Conservation (phyloP, 2,113 vertebrate species). For the Gallinago paraguaiae region DNA sequence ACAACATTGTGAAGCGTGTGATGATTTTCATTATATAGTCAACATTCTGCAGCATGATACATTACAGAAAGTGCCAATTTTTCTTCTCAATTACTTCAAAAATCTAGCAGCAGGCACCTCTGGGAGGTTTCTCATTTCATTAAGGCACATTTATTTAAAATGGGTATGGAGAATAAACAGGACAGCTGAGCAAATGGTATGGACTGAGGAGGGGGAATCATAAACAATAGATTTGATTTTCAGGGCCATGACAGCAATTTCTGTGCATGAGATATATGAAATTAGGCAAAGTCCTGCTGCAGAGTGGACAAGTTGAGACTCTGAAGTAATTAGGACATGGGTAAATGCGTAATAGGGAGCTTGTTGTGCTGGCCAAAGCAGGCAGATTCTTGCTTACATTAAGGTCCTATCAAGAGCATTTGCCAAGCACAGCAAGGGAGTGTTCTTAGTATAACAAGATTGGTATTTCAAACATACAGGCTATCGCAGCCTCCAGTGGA, state of each 20-base stretch:
- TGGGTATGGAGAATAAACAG: neutral
- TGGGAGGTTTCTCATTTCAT: conserved; percentile 47
- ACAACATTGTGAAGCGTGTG: conserved; percentile 6
- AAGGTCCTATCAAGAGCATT: neutral
- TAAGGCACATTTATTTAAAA: conserved; percentile 50
- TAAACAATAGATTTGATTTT: conserved; percentile 25
- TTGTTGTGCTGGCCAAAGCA: neutral
- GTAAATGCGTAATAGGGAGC: neutral
- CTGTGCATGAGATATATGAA: neutral
- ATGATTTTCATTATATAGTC: conserved; percentile 40
- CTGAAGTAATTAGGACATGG: neutral
- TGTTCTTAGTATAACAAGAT: neutral
- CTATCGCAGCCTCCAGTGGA: neutral
- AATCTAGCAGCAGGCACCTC: conserved; percentile 45
- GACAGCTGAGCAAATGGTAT: conserved; percentile 31
- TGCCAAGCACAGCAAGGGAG: conserved; percentile 16
- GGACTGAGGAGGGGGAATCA: neutral
- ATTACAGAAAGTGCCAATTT: conserved; percentile 44
- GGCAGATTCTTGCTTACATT: neutral
- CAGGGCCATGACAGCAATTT: conserved; percentile 39
- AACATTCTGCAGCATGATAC: conserved; percentile 15
- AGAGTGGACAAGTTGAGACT: neutral
- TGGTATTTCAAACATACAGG: neutral
- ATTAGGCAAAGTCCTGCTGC: neutral
- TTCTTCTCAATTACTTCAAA: conserved; percentile 59